Conservation (phyloP, 1,140 invertebrate species). For the Eriosoma lanigerum region DNA sequence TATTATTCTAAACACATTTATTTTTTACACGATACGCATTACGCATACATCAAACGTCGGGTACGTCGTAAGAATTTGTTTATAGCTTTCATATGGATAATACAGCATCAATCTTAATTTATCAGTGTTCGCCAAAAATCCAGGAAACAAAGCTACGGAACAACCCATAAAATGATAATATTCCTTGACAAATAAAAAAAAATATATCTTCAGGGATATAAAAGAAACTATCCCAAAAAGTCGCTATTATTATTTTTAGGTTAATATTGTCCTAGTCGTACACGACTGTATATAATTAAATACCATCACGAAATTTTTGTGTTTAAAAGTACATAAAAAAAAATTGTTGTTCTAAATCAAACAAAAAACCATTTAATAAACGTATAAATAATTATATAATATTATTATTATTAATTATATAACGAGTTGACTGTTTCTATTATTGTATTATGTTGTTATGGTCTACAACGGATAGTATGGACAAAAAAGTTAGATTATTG, state of each 20-base stretch:
- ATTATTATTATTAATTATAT: too few species aligned
- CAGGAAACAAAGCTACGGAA: constrained; percentile 10
- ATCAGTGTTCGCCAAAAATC: constrained; percentile 32
- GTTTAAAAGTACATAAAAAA: too few species aligned
- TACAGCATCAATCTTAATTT: constrained; percentile 41
- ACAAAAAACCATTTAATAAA: too few species aligned
- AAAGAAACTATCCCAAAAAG: not conserved
- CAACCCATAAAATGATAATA: constrained; percentile 25
- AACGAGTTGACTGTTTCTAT: too few species aligned
- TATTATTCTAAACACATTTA: constrained; percentile 23
- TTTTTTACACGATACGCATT: not conserved
- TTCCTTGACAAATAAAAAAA: not conserved
- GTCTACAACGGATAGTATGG: too few species aligned
- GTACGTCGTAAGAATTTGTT: constrained; percentile 3
- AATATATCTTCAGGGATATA: not conserved
- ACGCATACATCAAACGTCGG: not conserved
- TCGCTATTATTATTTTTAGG: constrained; percentile 21
- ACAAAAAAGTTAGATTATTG: too few species aligned
- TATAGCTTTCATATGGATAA: constrained; percentile 30
- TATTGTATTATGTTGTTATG: too few species aligned
- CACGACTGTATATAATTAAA: too few species aligned
- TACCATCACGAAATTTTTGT: too few species aligned
- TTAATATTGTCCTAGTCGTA: constrained; percentile 1
- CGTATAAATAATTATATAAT: too few species aligned
- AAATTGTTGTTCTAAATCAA: too few species aligned